Evolutionary conservation across 1,140 invertebrate genomes (phyloP).

Genomic region (Anastrepha ludens): DNA sequence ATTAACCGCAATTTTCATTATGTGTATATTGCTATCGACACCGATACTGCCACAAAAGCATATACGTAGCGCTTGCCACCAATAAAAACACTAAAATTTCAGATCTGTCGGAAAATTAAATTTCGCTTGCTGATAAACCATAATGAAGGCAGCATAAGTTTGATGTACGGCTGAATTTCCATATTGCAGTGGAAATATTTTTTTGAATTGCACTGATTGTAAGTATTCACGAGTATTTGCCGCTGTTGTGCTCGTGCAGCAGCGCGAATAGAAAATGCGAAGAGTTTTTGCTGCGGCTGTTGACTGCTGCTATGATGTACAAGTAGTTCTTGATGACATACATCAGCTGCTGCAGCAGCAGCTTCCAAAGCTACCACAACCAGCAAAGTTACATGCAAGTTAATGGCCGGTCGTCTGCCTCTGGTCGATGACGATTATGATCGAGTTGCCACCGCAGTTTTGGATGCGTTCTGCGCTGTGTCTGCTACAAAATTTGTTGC

Average conservation of each 20-base stretch:
- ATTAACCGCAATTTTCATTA: not conserved
- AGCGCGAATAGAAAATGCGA: too few species aligned
- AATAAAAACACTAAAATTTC: not conserved
- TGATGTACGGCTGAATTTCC: constrained; percentile 7
- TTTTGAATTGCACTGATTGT: not conserved
- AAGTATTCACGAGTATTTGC: too few species aligned
- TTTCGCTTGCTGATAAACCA: constrained; percentile 20
- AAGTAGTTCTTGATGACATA: constrained; percentile 24
- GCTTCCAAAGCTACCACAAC: not conserved
- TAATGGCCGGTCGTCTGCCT: not conserved
- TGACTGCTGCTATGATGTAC: not conserved
- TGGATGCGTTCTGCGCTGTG: not conserved
- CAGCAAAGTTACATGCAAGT: not conserved
- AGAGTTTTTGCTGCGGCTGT: not conserved
- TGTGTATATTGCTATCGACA: not conserved
- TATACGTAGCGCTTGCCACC: not conserved
- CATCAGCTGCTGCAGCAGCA: not conserved
- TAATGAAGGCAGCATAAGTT: not conserved
- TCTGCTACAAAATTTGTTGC: not conserved
- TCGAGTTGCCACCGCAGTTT: not conserved
- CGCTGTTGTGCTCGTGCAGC: too few species aligned
- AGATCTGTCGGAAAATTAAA: not conserved
- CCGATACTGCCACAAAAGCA: not conserved
- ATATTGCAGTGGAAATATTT: not conserved
- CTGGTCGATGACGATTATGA: constrained; percentile 28